Evolutionary conservation across 1,140 invertebrate species (phyloP), one percentile per base, ranked within the genome.

Genomic region (Drosophila pallidifrons): DNA sequence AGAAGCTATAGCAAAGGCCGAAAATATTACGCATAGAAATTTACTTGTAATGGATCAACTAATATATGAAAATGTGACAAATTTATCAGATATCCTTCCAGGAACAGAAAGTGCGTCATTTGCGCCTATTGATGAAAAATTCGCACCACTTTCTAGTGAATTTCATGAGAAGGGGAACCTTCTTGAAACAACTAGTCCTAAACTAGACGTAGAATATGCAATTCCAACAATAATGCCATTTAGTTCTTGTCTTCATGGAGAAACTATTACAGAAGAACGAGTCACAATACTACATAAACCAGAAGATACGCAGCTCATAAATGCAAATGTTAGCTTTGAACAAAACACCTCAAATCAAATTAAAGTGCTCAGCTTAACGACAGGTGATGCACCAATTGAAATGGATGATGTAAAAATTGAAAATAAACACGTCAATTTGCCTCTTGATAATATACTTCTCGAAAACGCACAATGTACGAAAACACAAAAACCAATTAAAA

Each of bases 11-110:
- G 80, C 61, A 20, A 66, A 6, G 5, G 13, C 28, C 32, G 63
- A 80, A 46, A 69, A 59, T 30, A 46, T 80, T 16, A 16, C 52
- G 41, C 52, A 72, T 20, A 69, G 32, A 47, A 89, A 89, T 20
- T 78, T 93, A 3, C 30, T 92, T 11, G 66, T 66, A 11, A 91
- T 55, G 89, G 94, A 91, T 77, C 79, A 63, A 46, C 80, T 66
- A 16, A 71, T 57, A 2, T 82, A 75, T 20, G 83, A 93, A 69
- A 79, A 30, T 64, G 79, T 78, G n/a, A 82, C 92, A 16, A 71
- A 75, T 0, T 64, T 91, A 35, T 54, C 81, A 25, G 64, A 76
- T 5, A 59, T 81, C 6, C 73, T 69, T 52, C 75, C 78, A 6
- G 72, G 89, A 35, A 47, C 77, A 38, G 82, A 78, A 25, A 54